Conservation (phyloP, 2,888 invertebrate species). For the Creontiades dilutus region DNA sequence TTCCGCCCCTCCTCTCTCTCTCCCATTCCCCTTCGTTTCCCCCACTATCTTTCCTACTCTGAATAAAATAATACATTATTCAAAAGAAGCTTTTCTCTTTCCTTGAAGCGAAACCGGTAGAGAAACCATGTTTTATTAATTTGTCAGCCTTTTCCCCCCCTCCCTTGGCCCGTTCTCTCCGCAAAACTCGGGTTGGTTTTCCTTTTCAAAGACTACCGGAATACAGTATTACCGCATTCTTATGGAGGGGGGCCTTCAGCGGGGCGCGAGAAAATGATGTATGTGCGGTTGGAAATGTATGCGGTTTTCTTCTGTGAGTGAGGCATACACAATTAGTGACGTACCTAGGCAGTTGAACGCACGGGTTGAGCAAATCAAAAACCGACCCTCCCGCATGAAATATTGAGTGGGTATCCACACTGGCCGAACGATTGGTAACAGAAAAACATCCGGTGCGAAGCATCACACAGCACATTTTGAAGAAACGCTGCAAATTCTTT, state of each 20-base stretch:
- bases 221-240: conserved; percentile 2
- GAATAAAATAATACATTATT: conserved; percentile 52
- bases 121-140: conserved; percentile 52
- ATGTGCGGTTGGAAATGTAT: not conserved
- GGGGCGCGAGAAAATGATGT: not conserved
- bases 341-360: no score
- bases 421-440: no score
- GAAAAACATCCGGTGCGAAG: no score
- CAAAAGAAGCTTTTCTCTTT: conserved; percentile 50
- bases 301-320: no score
- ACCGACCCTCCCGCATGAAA: no score
- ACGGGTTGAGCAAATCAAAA: no score
- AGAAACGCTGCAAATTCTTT: no score
- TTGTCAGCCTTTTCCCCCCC: not conserved
- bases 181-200: conserved; percentile 5
- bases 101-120: conserved; percentile 42
- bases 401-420: no score
- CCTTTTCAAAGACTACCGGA: conserved; percentile 30
- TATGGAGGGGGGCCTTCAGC: not conserved
- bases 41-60: conserved; percentile 22
- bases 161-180: not conserved
- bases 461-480: no score
- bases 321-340: no score
- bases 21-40: not conserved
- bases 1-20: not conserved